Base-by-base conservation (phyloP, 1,140 invertebrate species). In the Drosophila dunni region DNA sequence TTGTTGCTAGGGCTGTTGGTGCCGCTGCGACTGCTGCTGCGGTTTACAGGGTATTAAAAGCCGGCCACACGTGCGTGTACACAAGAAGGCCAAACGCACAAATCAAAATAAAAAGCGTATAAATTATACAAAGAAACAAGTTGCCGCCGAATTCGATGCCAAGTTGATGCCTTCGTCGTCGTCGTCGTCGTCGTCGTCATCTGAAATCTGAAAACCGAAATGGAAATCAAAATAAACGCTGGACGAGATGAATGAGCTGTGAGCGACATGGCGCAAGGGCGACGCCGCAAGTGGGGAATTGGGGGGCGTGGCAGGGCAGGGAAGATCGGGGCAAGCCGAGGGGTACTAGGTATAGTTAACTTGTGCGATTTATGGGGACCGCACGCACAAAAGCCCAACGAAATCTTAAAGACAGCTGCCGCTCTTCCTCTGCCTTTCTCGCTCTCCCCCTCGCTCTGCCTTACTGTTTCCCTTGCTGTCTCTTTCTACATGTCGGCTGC, bases 51-150 rank as follows among this genome's bases (percentile, higher is more conserved):
- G 71, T 69, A 74, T 74, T 46, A 42, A 56, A 40, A 48, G 42
- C 65, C 40, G 50, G 62, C 20, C 56, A 74, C 71, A 74, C 71
- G 71, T 74, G 71, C 33, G 54, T 29, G 56, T 67, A 44, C n/a
- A 65, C 72, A 78, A 81, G 81, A 81, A 85, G 79, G 78, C 78
- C 77, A 81, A 81, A 86, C 67, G 77, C 75, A 86, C 75, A 85
- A 85, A 85, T 85, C 78, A 81, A 81, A 85, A 81, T 85, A 86
- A 85, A 77, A 80, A 70, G 71, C 75, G 80, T 81, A 85, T 86
- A 86, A 81, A 76, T 85, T 85, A 81, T 81, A 86, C n/a, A 75
- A 64, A 76, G 71, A 86, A 79, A 79, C 83, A 88, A 86, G 78
- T 81, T 86, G 78, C 74, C 62, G 78, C 63, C 53, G 78, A 42